A percentile compares a stretch with the other conserved stretches of the same genome.
These are phyloP conservation scores for Caradrina clavipalpis DNA, from an alignment of 2,888 invertebrate species.

Conservation along the genomic window DNA sequence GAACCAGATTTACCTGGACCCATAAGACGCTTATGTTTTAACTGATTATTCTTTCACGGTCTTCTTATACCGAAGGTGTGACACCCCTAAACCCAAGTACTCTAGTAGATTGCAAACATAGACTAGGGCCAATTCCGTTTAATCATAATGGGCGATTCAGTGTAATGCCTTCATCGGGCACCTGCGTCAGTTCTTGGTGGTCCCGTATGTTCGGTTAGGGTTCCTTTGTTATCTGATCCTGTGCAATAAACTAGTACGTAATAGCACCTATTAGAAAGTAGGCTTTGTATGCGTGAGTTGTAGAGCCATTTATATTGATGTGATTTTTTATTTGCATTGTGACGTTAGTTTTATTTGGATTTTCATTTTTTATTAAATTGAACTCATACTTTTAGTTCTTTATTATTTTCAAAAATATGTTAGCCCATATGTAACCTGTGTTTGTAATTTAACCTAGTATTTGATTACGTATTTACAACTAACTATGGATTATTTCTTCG, in stretches of 20 bases:
- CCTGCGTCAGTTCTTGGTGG: slow-evolving; percentile 78
- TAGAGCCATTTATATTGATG: slow-evolving; percentile 13
- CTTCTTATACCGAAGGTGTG: slow-evolving; percentile 12
- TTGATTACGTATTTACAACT: too few species aligned
- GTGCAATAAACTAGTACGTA: slow-evolving; percentile 57
- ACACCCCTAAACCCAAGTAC: slow-evolving; percentile 66
- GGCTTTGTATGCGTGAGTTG: slow-evolving; percentile 34
- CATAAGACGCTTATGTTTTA: background rate
- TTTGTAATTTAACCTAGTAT: too few species aligned
- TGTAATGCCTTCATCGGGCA: slow-evolving; percentile 89
- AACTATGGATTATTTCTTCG: too few species aligned
- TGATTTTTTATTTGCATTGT: slow-evolving; percentile 21
- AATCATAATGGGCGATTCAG: slow-evolving; percentile 87
- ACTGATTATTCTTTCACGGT: slow-evolving; percentile 4
- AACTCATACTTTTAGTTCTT: too few species aligned
- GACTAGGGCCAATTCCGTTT: slow-evolving; percentile 79
- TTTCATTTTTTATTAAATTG: background rate
- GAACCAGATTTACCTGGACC: background rate
- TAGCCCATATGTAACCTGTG: too few species aligned
- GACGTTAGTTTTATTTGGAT: background rate
- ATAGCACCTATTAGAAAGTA: slow-evolving; percentile 52
- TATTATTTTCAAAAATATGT: too few species aligned
- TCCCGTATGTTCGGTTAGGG: slow-evolving; percentile 59
- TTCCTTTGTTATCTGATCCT: slow-evolving; percentile 64
- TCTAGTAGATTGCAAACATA: slow-evolving; percentile 85